A percentile compares a stretch with the other conserved stretches of the same genome.
These are phyloP conservation scores for Hoplodrina blanda DNA, from an alignment of 2,888 invertebrate species.

Conservation along the genomic window DNA sequence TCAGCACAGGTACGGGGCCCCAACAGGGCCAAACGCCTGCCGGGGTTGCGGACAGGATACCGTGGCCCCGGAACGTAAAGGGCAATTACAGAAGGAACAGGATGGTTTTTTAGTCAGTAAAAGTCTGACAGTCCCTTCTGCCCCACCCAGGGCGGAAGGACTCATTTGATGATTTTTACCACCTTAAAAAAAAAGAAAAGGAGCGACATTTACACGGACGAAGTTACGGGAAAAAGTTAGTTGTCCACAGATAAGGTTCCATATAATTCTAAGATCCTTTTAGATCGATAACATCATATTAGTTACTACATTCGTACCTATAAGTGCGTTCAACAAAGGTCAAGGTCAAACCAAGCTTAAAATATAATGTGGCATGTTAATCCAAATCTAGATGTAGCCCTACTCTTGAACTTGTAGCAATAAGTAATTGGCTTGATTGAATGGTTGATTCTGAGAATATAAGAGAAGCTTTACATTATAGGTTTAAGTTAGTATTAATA, in stretches of 20 bases:
- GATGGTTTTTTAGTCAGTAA: too few relatives aligned
- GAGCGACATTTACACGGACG: too few relatives aligned
- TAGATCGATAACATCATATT: neutral
- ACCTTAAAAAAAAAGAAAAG: too few relatives aligned
- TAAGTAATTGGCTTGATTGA: constrained; percentile 28
- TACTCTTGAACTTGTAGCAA: constrained; percentile 25
- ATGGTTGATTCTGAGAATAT: constrained; percentile 1
- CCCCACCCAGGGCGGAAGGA: too few relatives aligned
- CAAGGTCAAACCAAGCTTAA: constrained; percentile 29
- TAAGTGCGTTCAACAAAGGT: constrained; percentile 9
- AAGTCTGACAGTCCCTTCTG: too few relatives aligned
- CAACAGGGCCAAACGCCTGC: too few relatives aligned
- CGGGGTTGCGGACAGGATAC: too few relatives aligned
- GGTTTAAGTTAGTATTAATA: neutral
- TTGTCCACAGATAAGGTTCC: neutral
- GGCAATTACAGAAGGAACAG: too few relatives aligned
- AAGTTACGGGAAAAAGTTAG: too few relatives aligned
- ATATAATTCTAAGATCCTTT: neutral
- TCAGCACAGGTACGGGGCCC: too few relatives aligned
- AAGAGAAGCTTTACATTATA: constrained; percentile 8
- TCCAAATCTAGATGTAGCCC: constrained; percentile 23
- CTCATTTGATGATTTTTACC: too few relatives aligned
- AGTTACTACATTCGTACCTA: neutral
- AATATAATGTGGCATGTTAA: constrained; percentile 42
- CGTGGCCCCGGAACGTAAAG: too few relatives aligned